Percentiles rank a stretch among this genome's conserved stretches.
These are phyloP conservation scores for Lepidotrigona ventralis DNA, from an alignment of 1,140 invertebrate species.

Conservation along the genomic window DNA sequence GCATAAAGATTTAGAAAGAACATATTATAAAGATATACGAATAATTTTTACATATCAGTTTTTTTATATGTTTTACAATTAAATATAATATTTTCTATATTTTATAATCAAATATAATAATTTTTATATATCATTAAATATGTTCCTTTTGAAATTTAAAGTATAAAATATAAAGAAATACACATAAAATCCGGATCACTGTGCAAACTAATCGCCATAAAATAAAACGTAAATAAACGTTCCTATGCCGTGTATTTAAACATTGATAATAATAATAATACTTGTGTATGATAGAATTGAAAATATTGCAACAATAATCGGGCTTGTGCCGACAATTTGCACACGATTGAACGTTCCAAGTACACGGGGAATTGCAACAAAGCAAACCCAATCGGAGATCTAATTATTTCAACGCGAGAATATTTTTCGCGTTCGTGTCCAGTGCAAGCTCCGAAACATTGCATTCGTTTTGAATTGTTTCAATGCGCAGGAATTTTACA, in stretches of 20 bases:
- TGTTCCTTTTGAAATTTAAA: too few species aligned
- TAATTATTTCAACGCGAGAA: slow-evolving; percentile 11
- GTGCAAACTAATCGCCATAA: too few species aligned
- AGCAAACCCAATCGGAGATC: neutral
- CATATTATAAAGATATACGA: too few species aligned
- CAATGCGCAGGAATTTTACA: neutral
- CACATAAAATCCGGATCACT: neutral
- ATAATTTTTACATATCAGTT: too few species aligned
- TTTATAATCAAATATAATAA: too few species aligned
- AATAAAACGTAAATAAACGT: neutral
- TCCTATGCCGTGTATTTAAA: neutral
- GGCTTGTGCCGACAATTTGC: neutral
- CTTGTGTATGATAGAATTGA: neutral
- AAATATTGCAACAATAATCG: neutral
- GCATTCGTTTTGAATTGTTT: neutral
- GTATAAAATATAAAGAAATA: too few species aligned
- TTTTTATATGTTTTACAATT: too few species aligned
- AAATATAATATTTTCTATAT: too few species aligned
- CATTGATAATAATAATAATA: too few species aligned
- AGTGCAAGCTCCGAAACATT: too few species aligned
- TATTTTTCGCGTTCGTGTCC: neutral
- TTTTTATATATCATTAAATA: too few species aligned
- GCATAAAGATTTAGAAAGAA: too few species aligned
- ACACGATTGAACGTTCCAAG: neutral
- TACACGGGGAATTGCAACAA: neutral